phyloP scores from a whole-genome alignment of 2,888 invertebrate species.

The Hydroisotoma schaefferi region DNA sequence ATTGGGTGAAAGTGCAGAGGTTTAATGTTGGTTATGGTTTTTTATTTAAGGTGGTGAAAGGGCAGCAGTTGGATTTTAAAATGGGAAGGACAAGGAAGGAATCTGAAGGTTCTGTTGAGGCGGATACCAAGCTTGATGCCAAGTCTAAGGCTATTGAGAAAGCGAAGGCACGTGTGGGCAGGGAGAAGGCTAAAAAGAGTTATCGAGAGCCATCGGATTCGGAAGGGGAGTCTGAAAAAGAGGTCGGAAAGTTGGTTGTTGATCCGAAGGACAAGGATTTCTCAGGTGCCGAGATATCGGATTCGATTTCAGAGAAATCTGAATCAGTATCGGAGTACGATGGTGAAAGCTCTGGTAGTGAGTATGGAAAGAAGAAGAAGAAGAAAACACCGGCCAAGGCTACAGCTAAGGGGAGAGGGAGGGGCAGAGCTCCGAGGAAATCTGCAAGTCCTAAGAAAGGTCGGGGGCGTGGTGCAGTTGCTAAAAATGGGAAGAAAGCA shows the following conservation, averaged over 20 bases:
- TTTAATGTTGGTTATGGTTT: too few relatives aligned
- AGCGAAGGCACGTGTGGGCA: slow-evolving; percentile 24
- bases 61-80: too few relatives aligned
- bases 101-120: slow-evolving; percentile 15
- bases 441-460: slow-evolving; percentile 15
- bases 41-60: too few relatives aligned
- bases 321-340: slow-evolving; percentile 34
- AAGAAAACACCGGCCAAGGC: slow-evolving; percentile 8
- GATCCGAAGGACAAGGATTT: slow-evolving; percentile 27
- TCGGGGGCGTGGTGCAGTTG: slow-evolving; percentile 8
- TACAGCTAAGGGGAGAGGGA: slow-evolving; percentile 23
- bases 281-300: slow-evolving; percentile 20
- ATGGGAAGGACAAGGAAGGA: slow-evolving; percentile 36
- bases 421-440: slow-evolving; percentile 17
- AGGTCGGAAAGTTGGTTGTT: slow-evolving; percentile 4
- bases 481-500: slow-evolving; percentile 26
- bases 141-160: slow-evolving; percentile 27
- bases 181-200: slow-evolving; percentile 29
- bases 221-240: slow-evolving; percentile 23
- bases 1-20: too few relatives aligned
- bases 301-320: slow-evolving; percentile 5
- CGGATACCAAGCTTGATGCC: slow-evolving; percentile 19
- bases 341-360: slow-evolving; percentile 39
- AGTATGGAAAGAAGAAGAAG: slow-evolving; percentile 36
- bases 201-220: slow-evolving; percentile 36